A percentile compares a stretch with the other conserved stretches of the same genome.
phyloP scores from a whole-genome alignment of 2,797 vertebrate species.

The Lacerta agilis region DNA sequence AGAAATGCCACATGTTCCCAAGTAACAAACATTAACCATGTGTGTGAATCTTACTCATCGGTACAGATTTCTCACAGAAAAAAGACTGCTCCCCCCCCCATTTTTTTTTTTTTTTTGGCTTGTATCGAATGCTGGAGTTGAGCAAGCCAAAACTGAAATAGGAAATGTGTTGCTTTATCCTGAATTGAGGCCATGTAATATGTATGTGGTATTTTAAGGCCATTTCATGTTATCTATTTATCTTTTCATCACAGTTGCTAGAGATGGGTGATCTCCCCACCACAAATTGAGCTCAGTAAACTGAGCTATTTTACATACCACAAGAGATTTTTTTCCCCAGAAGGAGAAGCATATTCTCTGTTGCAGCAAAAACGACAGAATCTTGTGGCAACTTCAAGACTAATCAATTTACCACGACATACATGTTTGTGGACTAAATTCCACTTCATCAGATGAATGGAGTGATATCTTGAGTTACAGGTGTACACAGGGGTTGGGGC shows the following conservation, averaged over 20 bases:
- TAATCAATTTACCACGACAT: no score
- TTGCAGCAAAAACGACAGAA: not conserved
- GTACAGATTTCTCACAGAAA: conserved; percentile 34
- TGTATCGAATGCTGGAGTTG: conserved; percentile 38
- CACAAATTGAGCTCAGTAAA: not conserved
- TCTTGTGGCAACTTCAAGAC: no score
- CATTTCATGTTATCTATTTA: conserved; percentile 20
- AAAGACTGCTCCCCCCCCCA: not conserved
- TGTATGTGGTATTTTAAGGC: not conserved
- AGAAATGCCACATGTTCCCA: conserved; percentile 64
- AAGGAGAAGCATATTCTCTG: not conserved
- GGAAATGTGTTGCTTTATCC: conserved; percentile 4
- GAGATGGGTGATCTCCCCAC: no score
- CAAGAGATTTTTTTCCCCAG: not conserved
- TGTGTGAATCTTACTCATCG: conserved; percentile 53
- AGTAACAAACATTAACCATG: conserved; percentile 67
- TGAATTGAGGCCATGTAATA: conserved; percentile 20
- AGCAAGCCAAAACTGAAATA: conserved; percentile 21
- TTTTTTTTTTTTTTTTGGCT: conserved; percentile 56
- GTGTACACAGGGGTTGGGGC: no score
- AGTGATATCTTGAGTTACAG: no score
- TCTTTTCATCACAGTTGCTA: conserved; percentile 15
- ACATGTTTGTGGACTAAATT: no score
- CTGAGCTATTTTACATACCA: not conserved
- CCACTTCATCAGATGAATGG: no score